Conservation (phyloP, 2,888 invertebrate species). For the Dasysyrphus albostriatus region DNA sequence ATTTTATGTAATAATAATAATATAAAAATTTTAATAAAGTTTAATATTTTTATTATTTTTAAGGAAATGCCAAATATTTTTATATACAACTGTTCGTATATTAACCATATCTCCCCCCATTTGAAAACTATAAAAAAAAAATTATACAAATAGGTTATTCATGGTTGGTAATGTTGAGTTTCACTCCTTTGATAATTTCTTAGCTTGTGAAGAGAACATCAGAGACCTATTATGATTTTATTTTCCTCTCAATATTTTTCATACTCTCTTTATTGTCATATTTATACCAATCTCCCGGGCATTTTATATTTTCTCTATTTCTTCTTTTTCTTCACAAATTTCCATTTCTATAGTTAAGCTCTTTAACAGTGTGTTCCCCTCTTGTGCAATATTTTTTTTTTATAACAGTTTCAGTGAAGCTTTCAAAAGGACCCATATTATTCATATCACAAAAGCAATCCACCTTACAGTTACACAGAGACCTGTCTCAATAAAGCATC, state of each 20-base stretch:
- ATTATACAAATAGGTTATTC: background rate
- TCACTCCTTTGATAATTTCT: constrained; percentile 16
- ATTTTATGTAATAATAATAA: too few species aligned
- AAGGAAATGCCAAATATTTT: too few species aligned
- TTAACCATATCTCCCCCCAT: too few species aligned
- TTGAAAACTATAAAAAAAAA: too few species aligned
- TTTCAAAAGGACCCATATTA: constrained; percentile 26
- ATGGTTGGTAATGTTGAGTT: background rate
- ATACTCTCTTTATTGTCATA: background rate
- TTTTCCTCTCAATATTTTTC: background rate
- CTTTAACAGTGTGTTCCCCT: constrained; percentile 18
- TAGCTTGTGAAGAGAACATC: constrained; percentile 5
- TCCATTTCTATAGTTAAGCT: constrained; percentile 18
- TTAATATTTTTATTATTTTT: too few species aligned
- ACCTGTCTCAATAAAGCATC: constrained; percentile 60
- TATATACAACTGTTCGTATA: too few species aligned
- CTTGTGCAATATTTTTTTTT: background rate
- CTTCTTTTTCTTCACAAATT: background rate
- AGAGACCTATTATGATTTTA: background rate
- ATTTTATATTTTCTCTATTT: background rate
- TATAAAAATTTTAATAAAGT: too few species aligned
- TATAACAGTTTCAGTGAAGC: constrained; percentile 36
- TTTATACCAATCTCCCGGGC: constrained; percentile 21
- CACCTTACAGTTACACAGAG: constrained; percentile 58
- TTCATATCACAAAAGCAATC: constrained; percentile 31